A percentile compares a stretch with the other conserved stretches of the same genome.
Evolutionary conservation across 2,797 vertebrate genomes (phyloP).

Genomic region (Percopsis omiscomaycus): DNA sequence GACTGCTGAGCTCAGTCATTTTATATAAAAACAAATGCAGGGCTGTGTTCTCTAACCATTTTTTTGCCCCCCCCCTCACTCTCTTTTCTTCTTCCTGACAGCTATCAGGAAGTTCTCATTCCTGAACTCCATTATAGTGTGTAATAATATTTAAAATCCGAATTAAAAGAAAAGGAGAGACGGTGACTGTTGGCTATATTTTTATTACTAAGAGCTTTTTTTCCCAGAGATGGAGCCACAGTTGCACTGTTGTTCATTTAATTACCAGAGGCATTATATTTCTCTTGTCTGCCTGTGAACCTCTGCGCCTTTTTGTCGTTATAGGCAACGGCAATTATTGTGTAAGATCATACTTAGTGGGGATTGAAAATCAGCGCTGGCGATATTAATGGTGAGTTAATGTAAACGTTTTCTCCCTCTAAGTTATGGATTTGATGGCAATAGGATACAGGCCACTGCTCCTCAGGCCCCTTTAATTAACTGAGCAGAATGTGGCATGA

Average conservation of each 20-base stretch:
- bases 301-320: slow-evolving; percentile 66
- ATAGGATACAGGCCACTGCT: slow-evolving; percentile 82
- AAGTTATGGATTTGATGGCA: slow-evolving; percentile 81
- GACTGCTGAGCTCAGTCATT: slow-evolving; percentile 93
- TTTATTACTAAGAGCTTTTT: slow-evolving; percentile 80
- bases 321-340: slow-evolving; percentile 70
- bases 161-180: slow-evolving; percentile 73
- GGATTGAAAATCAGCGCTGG: slow-evolving; percentile 72
- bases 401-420: slow-evolving; percentile 75
- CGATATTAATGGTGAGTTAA: slow-evolving; percentile 77
- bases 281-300: slow-evolving; percentile 63
- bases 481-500: slow-evolving; percentile 77
- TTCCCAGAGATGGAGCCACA: slow-evolving; percentile 74
- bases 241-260: slow-evolving; percentile 86
- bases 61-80: slow-evolving; percentile 61
- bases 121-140: slow-evolving; percentile 90
- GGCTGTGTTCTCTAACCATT: slow-evolving; percentile 35
- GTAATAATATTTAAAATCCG: slow-evolving; percentile 86
- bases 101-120: slow-evolving; percentile 86
- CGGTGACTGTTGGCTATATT: slow-evolving; percentile 85
- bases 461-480: slow-evolving; percentile 82
- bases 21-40: slow-evolving; percentile 77
- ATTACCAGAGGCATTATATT: slow-evolving; percentile 88
- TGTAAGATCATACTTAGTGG: slow-evolving; percentile 72
- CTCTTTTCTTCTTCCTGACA: slow-evolving; percentile 78